Percentiles rank a stretch among this genome's conserved stretches.
These are phyloP conservation scores for Passer domesticus DNA, from an alignment of 2,113 vertebrate genomes.

Conservation along the genomic window DNA sequence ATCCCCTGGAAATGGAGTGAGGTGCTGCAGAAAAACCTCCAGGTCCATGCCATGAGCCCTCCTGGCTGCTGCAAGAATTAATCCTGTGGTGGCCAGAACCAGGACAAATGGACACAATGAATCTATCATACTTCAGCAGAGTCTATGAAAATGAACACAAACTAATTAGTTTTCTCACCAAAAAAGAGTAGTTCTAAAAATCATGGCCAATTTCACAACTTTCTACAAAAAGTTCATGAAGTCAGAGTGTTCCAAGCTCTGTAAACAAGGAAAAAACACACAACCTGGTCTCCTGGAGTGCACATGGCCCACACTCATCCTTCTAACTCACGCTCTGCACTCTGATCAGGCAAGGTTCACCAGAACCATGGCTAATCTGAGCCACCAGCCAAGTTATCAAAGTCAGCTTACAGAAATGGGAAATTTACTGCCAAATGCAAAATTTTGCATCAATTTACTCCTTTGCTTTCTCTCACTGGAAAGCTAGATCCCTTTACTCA, in stretches of 20 bases:
- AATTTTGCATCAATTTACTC: not conserved
- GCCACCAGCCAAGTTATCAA: not conserved
- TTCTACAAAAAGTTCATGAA: not conserved
- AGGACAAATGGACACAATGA: not conserved
- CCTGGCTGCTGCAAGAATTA: not conserved
- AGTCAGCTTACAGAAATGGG: not conserved
- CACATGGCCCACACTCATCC: not conserved
- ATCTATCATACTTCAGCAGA: not conserved
- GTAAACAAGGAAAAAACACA: not conserved
- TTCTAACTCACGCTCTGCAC: not conserved
- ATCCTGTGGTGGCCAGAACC: not conserved
- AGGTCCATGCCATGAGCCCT: fast-evolving
- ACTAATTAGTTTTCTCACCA: not conserved
- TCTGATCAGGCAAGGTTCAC: not conserved
- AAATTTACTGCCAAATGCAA: not conserved
- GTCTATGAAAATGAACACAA: not conserved
- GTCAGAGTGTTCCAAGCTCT: not conserved
- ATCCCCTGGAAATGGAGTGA: fast-evolving
- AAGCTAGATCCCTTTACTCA: not conserved
- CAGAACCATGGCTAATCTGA: not conserved
- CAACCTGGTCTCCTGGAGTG: not conserved
- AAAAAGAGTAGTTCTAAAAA: not conserved
- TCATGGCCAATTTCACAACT: not conserved
- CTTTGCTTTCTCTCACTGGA: not conserved
- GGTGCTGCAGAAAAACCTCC: not conserved